These are phyloP conservation scores for Anastrepha ludens DNA, from an alignment of 1,140 invertebrate genomes.

Conservation along the genomic window DNA sequence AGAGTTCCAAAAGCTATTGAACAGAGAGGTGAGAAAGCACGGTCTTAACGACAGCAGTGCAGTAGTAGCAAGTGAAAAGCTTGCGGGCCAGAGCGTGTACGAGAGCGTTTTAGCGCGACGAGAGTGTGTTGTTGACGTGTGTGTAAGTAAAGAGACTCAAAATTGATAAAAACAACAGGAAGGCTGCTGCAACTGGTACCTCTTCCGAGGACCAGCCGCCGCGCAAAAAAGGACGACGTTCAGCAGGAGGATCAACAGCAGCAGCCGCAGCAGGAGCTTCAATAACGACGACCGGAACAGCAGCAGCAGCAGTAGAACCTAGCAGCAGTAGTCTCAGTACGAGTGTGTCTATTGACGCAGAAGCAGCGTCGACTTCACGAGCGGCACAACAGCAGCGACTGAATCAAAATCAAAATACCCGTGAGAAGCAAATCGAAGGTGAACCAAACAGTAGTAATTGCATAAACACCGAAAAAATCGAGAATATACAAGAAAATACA, in stretches of 20 bases:
- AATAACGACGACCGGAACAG: constrained; percentile 50
- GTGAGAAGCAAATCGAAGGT: constrained; percentile 55
- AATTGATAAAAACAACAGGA: constrained; percentile 75
- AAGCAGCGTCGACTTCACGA: constrained; percentile 58
- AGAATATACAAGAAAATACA: constrained; percentile 59
- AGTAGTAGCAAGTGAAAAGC: constrained; percentile 9
- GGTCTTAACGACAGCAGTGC: not conserved
- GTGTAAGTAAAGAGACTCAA: constrained; percentile 73
- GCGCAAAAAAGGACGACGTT: constrained; percentile 74
- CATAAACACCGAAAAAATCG: constrained; percentile 56
- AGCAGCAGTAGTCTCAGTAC: constrained; percentile 55
- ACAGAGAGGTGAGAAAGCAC: not conserved
- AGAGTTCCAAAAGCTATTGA: not conserved
- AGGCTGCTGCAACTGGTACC: constrained; percentile 74
- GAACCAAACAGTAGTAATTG: constrained; percentile 53
- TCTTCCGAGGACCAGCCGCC: constrained; percentile 75
- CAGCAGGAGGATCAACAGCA: constrained; percentile 65
- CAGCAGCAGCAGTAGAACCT: constrained; percentile 59
- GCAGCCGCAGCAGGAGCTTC: constrained; percentile 57
- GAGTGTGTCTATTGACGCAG: constrained; percentile 55
- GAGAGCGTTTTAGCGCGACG: constrained; percentile 44
- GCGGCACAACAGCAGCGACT: constrained; percentile 56
- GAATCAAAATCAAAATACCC: constrained; percentile 57
- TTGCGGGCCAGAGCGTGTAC: not conserved
- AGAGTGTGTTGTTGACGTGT: constrained; percentile 59